These are phyloP conservation scores for Ypsolopha sequella DNA, from an alignment of 2,888 invertebrate genomes.

Conservation along the genomic window DNA sequence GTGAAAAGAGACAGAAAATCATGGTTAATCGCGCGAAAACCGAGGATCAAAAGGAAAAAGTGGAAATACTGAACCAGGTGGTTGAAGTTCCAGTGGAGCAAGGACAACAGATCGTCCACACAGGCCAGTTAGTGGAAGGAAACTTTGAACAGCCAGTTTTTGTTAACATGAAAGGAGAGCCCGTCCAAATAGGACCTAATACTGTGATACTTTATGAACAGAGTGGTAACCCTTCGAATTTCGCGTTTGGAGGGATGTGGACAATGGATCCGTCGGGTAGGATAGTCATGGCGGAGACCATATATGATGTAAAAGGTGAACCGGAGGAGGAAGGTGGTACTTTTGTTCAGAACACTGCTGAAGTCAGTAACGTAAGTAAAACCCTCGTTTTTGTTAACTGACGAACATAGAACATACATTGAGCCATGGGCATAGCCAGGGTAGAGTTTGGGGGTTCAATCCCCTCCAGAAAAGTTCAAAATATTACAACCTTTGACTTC, in stretches of 20 bases:
- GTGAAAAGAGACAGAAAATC: slow-evolving; percentile 51
- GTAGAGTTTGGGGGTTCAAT: too few relatives aligned
- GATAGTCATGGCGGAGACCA: slow-evolving; percentile 66
- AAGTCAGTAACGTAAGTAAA: slow-evolving; percentile 48
- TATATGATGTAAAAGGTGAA: slow-evolving; percentile 64
- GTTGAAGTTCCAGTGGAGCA: slow-evolving; percentile 61
- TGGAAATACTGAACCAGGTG: slow-evolving; percentile 53
- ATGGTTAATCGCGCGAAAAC: slow-evolving; percentile 44
- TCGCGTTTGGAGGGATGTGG: slow-evolving; percentile 65
- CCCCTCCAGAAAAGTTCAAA: too few relatives aligned
- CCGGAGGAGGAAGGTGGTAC: slow-evolving; percentile 53
- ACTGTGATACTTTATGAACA: slow-evolving; percentile 64
- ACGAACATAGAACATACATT: too few relatives aligned
- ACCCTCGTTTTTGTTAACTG: not conserved
- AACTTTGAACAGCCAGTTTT: slow-evolving; percentile 65
- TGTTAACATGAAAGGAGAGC: slow-evolving; percentile 64
- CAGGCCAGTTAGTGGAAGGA: slow-evolving; percentile 58
- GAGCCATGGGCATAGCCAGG: too few relatives aligned
- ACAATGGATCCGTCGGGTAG: slow-evolving; percentile 61
- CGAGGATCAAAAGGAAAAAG: slow-evolving; percentile 51
- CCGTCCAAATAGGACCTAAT: slow-evolving; percentile 60
- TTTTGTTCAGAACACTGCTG: slow-evolving; percentile 51
- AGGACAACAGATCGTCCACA: slow-evolving; percentile 59
- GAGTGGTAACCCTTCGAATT: slow-evolving; percentile 58
- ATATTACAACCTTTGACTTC: too few relatives aligned